Conservation (phyloP, 2,888 invertebrate genomes). For the Ramazzottius varieornatus region DNA sequence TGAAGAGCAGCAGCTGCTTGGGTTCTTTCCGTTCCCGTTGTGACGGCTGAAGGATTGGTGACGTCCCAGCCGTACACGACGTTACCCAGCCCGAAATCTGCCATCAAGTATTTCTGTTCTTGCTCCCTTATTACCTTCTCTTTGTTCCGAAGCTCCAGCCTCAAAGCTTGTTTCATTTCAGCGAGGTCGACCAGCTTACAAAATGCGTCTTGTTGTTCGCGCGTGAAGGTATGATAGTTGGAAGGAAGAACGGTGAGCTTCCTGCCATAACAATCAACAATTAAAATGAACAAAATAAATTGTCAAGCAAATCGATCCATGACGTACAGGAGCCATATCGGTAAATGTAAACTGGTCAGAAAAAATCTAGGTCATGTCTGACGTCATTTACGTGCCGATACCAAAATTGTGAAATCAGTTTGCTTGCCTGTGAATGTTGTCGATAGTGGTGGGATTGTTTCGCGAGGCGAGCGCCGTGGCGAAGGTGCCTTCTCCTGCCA, state of each 20-base stretch:
- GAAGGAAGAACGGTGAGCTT: background rate
- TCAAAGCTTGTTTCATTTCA: background rate
- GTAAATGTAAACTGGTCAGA: too few relatives aligned
- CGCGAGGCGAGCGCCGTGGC: background rate
- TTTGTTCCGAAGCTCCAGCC: background rate
- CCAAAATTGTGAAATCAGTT: too few relatives aligned
- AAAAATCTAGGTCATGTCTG: too few relatives aligned
- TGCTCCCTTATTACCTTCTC: background rate
- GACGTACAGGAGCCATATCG: too few relatives aligned
- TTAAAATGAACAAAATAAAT: too few relatives aligned
- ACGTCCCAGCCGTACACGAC: background rate
- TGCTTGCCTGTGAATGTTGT: slow-evolving; percentile 3
- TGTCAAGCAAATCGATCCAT: too few relatives aligned
- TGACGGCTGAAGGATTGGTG: background rate
- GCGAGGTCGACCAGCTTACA: background rate
- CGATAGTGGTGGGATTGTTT: background rate
- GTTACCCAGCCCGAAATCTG: background rate
- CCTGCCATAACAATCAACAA: too few relatives aligned
- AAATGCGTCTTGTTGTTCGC: background rate
- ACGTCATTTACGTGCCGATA: too few relatives aligned
- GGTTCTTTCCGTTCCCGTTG: background rate
- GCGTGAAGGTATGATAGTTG: background rate
- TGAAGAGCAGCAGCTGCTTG: background rate
- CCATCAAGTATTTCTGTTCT: background rate
- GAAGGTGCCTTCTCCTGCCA: background rate